These are phyloP conservation scores for Cotesia typhae DNA, from an alignment of 1,140 invertebrate genomes.

Conservation along the genomic window DNA sequence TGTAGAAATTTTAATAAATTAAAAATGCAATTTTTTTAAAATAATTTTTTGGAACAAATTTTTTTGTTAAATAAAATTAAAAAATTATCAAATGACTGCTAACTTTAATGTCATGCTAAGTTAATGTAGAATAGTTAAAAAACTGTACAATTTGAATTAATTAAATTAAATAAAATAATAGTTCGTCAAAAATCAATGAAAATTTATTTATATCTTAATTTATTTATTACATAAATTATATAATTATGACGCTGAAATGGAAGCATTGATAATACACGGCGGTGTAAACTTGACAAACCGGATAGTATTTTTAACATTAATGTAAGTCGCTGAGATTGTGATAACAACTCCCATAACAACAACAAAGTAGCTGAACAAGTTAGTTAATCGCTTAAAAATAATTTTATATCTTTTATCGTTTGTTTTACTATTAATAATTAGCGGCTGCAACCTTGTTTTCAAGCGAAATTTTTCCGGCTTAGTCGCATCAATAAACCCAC, in stretches of 20 bases:
- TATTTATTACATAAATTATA: too few relatives aligned
- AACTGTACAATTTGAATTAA: too few relatives aligned
- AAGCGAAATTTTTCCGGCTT: slow-evolving; percentile 27
- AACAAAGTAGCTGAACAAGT: slow-evolving; percentile 63
- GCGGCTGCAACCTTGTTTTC: slow-evolving; percentile 18
- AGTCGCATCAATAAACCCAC: slow-evolving; percentile 42
- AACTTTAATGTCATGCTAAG: too few relatives aligned
- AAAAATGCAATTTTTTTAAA: too few relatives aligned
- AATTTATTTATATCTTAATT: too few relatives aligned
- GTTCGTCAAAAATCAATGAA: too few relatives aligned
- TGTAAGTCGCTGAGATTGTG: slow-evolving; percentile 70
- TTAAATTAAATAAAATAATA: too few relatives aligned
- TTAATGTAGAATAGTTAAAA: too few relatives aligned
- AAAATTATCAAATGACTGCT: too few relatives aligned
- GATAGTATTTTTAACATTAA: slow-evolving; percentile 70
- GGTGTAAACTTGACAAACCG: slow-evolving; percentile 69
- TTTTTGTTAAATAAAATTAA: too few relatives aligned
- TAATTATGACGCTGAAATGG: slow-evolving; percentile 20
- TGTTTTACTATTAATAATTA: neutral
- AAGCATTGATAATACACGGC: slow-evolving; percentile 71
- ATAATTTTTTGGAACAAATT: too few relatives aligned
- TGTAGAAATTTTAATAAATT: too few relatives aligned
- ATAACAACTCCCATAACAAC: slow-evolving; percentile 68
- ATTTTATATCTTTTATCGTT: neutral
- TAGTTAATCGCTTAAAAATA: slow-evolving; percentile 45